Percentiles rank a stretch among this genome's conserved stretches.
These are phyloP conservation scores for Nautilus pompilius DNA, from an alignment of 1,140 invertebrate species.

Conservation along the genomic window DNA sequence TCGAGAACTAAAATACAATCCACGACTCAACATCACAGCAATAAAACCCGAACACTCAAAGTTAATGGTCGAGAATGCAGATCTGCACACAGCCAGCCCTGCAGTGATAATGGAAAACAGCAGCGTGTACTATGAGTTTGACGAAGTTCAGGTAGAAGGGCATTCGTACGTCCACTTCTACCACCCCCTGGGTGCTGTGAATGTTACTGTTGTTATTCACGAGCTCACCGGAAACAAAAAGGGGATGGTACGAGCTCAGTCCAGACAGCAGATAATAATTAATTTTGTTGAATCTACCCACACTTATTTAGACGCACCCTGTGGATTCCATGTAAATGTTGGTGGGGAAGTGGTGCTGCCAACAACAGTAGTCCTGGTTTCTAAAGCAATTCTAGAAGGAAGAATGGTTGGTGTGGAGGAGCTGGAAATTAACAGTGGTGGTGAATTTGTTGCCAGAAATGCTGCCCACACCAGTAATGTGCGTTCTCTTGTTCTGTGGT, in stretches of 20 bases:
- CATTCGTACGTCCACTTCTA: slow-evolving; percentile 44
- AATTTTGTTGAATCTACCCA: slow-evolving; percentile 40
- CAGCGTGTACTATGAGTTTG: slow-evolving; percentile 38
- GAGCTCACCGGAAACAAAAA: slow-evolving; percentile 41
- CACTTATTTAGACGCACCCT: slow-evolving; percentile 38
- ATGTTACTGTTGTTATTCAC: slow-evolving; percentile 32
- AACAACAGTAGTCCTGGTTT: slow-evolving; percentile 22
- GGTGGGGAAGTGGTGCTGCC: slow-evolving; percentile 38
- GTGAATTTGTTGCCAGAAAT: slow-evolving; percentile 23
- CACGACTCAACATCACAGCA: slow-evolving; percentile 27
- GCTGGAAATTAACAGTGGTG: slow-evolving; percentile 27
- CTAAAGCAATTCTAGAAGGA: slow-evolving; percentile 31
- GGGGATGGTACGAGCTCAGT: slow-evolving; percentile 32
- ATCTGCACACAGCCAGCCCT: slow-evolving; percentile 27
- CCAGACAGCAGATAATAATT: slow-evolving; percentile 27
- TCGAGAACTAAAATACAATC: slow-evolving; percentile 42
- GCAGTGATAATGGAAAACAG: slow-evolving; percentile 40
- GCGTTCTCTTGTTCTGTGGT: slow-evolving; percentile 10
- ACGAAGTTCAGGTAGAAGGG: slow-evolving; percentile 39
- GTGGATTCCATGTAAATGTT: slow-evolving; percentile 38
- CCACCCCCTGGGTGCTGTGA: slow-evolving; percentile 24
- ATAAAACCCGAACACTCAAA: slow-evolving; percentile 38
- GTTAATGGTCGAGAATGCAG: slow-evolving; percentile 31
- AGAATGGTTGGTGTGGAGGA: slow-evolving; percentile 33
- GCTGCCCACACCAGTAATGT: slow-evolving; percentile 23